phyloP scores from a whole-genome alignment of 1,140 invertebrate genomes.

The Oedothorax gibbosus region DNA sequence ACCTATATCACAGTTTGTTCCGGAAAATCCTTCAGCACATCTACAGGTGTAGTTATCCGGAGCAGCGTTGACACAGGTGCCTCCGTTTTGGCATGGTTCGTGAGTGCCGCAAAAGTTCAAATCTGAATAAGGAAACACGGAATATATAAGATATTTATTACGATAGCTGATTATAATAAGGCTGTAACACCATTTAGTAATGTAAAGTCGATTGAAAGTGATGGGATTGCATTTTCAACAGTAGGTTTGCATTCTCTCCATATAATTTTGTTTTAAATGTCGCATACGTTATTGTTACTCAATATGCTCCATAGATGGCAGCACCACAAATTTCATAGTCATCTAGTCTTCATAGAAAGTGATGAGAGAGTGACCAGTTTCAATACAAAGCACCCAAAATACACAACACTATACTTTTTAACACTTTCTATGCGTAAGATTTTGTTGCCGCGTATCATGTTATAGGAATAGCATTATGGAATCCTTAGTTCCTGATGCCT shows the following conservation, averaged over 20 bases:
- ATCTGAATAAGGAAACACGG: conserved; percentile 71
- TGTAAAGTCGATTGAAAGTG: neutral
- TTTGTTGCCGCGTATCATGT: no score
- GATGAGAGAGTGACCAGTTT: no score
- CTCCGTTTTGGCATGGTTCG: conserved; percentile 91
- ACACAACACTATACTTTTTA: no score
- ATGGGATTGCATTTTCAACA: neutral
- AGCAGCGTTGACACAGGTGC: conserved; percentile 93
- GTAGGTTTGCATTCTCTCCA: neutral
- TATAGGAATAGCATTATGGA: no score
- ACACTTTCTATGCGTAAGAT: no score
- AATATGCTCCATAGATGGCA: conserved; percentile 23
- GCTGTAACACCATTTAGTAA: neutral
- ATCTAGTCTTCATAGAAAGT: no score
- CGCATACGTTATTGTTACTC: neutral
- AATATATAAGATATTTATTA: neutral
- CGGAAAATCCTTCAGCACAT: conserved; percentile 68
- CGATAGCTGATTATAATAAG: neutral
- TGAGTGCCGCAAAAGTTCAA: conserved; percentile 98
- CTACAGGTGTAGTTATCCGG: conserved; percentile 81
- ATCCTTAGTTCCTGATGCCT: no score
- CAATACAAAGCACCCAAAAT: no score
- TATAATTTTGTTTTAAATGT: neutral
- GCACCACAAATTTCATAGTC: neutral
- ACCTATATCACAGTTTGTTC: conserved; percentile 70